phyloP scores from a whole-genome alignment of 2,797 vertebrate genomes.

The Psittacula derbiana region DNA sequence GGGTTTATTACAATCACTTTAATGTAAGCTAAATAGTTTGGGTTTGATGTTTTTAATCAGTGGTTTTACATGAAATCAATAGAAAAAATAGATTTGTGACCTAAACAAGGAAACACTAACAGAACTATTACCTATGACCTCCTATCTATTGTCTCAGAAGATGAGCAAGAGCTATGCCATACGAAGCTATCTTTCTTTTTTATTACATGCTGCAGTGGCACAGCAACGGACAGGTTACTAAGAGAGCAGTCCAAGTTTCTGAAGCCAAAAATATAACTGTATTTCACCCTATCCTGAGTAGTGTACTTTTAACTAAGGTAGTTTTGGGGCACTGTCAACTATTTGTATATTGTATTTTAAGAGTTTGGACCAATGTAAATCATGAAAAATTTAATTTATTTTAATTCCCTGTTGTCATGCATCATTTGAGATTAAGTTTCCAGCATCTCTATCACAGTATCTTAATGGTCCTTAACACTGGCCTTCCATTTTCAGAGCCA shows the following conservation, averaged over 20 bases:
- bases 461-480: not conserved
- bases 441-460: not conserved
- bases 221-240: not conserved
- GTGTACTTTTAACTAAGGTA: not conserved
- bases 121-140: not conserved
- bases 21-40: not conserved
- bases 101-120: not conserved
- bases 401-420: not conserved
- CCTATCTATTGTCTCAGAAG: not conserved
- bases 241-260: not conserved
- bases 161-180: not conserved
- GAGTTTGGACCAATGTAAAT: not conserved
- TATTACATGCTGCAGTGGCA: not conserved
- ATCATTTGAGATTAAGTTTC: not conserved
- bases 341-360: not conserved
- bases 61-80: not conserved
- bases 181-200: slow-evolving; percentile 23
- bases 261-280: not conserved
- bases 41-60: not conserved
- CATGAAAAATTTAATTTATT: not conserved
- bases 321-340: not conserved
- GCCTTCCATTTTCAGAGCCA: not conserved
- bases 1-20: not conserved
- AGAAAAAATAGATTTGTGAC: not conserved
- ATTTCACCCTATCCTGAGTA: not conserved